Evolutionary conservation across 2,888 invertebrate species (phyloP), one percentile per base, ranked within the genome.

Genomic region (Drosophila diplacantha): DNA sequence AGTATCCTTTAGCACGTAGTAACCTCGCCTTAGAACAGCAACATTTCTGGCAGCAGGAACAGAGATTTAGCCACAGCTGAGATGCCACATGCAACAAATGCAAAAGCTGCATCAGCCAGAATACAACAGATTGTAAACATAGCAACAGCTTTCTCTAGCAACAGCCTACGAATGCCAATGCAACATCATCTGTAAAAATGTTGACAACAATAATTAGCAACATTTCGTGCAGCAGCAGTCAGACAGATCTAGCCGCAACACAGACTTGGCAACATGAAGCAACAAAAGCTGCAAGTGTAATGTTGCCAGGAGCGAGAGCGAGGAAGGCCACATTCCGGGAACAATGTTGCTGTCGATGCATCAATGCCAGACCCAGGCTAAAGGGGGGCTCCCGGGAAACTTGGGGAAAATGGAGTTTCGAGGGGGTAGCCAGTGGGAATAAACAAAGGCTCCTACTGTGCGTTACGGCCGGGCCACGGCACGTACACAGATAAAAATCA

Each of bases 321-420:
- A 4, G n/a, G n/a, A n/a, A 11, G 24, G 8, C 11, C 4, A 46
- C 69, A 74, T 71, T 69, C 71, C 52, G 60, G 69, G 71, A 61
- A 77, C 76, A 77, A 79, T 79, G 77, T 77, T 77, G 77, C 68
- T 74, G 76, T 75, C 78, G 75, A 75, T 75, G 72, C 78, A 69
- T 76, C 68, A 71, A 73, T 77, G 69, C 41, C 16, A 61, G 54
- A 50, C 47, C 44, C 54, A 44, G 26, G 11, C 20, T 1, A n/a
- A 34, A 37, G 26, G 38, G 16, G 14, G 22, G 22, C 8, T 22
- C 11, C 16, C 9, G 7, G 49, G 5, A 37, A 41, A 35, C 20
- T 8, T 14, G 8, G n/a, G 3, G 12, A 46, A 14, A 22, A 5
- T 22, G 22, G 22, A 22, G 22, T 22, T 8, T 35, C 34, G 18